Percentiles rank a stretch among this genome's conserved stretches.
Conservation (phyloP, 2,113 vertebrate genomes). For the Onychorhynchus coronatus region DNA sequence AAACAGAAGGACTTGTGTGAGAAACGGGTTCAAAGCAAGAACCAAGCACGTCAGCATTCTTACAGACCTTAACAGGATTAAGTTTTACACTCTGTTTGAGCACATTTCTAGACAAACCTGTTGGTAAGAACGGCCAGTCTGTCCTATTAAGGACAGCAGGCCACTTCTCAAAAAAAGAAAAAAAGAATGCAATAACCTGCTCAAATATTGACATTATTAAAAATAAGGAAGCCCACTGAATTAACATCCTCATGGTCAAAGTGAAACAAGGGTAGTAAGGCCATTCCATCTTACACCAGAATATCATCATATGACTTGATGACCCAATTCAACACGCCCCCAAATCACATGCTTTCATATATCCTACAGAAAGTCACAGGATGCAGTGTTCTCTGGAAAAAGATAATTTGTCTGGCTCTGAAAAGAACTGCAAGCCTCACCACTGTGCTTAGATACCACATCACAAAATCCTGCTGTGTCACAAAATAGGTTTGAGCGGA, state of each 20-base stretch:
- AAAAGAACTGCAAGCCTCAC: background rate
- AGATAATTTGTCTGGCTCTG: background rate
- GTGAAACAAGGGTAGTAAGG: background rate
- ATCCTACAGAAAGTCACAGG: conserved; percentile 39
- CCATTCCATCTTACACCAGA: conserved; percentile 24
- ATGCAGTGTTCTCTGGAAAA: background rate
- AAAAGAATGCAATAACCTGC: background rate
- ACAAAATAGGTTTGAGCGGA: background rate
- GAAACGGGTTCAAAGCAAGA: background rate
- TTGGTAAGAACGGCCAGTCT: background rate
- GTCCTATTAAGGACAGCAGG: background rate
- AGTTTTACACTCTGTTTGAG: background rate
- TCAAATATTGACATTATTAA: background rate
- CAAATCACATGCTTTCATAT: conserved; percentile 46
- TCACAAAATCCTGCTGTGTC: background rate
- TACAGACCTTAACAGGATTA: background rate
- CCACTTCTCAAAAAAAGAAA: too few species aligned
- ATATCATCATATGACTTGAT: conserved; percentile 16
- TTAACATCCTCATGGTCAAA: background rate
- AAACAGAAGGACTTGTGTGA: background rate
- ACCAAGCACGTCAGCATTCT: background rate
- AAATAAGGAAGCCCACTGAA: conserved; percentile 35
- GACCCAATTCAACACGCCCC: background rate
- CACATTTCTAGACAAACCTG: background rate
- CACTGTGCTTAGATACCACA: background rate